Conservation (phyloP, 2,113 vertebrate species). For the Clarias gariepinus region DNA sequence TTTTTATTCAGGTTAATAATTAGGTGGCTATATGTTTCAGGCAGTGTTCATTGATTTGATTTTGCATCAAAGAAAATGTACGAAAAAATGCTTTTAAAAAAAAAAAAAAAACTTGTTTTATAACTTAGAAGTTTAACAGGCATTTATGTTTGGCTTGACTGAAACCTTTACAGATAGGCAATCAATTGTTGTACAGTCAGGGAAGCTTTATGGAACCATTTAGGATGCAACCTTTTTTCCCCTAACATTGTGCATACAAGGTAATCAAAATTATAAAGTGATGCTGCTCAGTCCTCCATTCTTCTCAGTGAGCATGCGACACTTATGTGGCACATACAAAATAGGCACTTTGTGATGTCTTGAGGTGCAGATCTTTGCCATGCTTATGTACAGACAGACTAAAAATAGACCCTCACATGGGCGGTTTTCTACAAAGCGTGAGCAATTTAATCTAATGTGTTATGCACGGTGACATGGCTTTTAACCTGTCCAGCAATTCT, state of each 20-base stretch:
- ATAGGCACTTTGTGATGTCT: not conserved
- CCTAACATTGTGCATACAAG: not conserved
- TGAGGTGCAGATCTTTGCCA: not conserved
- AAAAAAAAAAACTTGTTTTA: not conserved
- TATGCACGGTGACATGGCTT: conserved; percentile 31
- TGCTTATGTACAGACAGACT: not conserved
- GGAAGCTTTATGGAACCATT: not conserved
- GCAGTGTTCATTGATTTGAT: not conserved
- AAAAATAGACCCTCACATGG: conserved; percentile 33
- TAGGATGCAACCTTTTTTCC: not conserved
- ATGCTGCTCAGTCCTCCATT: not conserved
- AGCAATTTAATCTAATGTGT: conserved; percentile 12
- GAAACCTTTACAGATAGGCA: not conserved
- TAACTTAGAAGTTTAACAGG: not conserved
- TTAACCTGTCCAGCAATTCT: conserved; percentile 15
- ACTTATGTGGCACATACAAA: not conserved
- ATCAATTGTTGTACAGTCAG: not conserved
- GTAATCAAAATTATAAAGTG: not conserved
- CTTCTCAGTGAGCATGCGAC: not conserved
- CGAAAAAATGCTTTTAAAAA: no score
- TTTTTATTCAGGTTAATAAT: not conserved
- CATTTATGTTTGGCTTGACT: not conserved
- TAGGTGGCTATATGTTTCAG: not conserved
- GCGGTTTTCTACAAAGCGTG: not conserved
- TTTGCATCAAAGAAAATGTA: not conserved